Conservation (phyloP, 2,113 vertebrate genomes). For the Hydrochoerus hydrochaeris region DNA sequence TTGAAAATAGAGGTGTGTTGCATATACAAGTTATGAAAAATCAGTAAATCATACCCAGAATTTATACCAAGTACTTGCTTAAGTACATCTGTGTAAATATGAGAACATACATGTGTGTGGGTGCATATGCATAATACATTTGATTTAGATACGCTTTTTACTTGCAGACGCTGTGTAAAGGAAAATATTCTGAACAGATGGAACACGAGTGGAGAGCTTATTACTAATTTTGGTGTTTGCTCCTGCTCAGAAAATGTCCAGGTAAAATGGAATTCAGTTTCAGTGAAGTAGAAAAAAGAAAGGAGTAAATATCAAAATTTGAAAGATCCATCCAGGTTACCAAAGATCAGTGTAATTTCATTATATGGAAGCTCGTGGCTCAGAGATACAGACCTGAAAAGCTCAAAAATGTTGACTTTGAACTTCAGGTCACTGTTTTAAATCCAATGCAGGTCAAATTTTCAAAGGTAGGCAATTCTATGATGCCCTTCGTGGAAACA, state of each 20-base stretch:
- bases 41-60: neutral
- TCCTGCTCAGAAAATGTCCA: slow-evolving; percentile 88
- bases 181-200: slow-evolving; percentile 84
- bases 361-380: slow-evolving; percentile 43
- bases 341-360: slow-evolving; percentile 47
- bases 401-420: slow-evolving; percentile 45
- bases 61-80: neutral
- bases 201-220: slow-evolving; percentile 86
- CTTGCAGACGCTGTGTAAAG: slow-evolving; percentile 88
- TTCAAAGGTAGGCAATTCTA: slow-evolving; percentile 37
- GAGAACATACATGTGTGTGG: neutral
- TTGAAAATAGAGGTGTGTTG: neutral
- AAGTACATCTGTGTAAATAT: neutral
- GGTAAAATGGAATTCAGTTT: slow-evolving; percentile 81
- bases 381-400: neutral
- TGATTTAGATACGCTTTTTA: slow-evolving; percentile 57
- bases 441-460: slow-evolving; percentile 44
- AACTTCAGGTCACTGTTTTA: slow-evolving; percentile 48
- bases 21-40: slow-evolving; percentile 15
- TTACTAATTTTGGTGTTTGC: slow-evolving; percentile 87
- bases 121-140: neutral
- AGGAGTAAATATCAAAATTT: slow-evolving; percentile 15
- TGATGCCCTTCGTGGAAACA: slow-evolving; percentile 23
- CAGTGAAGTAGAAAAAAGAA: neutral
- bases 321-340: neutral